Base-by-base conservation (phyloP, 1,140 invertebrate genomes). In the Ephestia elutella region DNA sequence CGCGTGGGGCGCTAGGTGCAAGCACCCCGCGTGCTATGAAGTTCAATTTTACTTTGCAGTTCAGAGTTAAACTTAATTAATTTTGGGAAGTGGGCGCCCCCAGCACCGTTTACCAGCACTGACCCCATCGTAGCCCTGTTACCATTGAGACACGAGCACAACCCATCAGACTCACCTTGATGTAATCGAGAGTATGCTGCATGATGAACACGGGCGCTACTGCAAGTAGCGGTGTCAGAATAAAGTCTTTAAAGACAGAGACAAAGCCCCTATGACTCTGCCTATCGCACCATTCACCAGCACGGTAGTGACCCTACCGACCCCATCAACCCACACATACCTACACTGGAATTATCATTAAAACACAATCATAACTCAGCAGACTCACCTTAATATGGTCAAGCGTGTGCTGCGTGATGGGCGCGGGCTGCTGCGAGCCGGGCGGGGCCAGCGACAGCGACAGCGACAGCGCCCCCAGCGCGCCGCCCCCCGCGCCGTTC, bases 401-500 rank as follows among this genome's bases (percentile, higher is more conserved):
- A 63, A 96, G 86, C 62, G 96, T 87, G 83, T 96, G 95, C 56
- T 92, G 92, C 49, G 94, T 95, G 62, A 97, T 89, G 30, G 93
- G 92, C 59, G 92, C 91, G 73, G 91, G 92, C 54, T 92, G 92
- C 60, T 92, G 92, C 60, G 93, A 91, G 74, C 94, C 93, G 17
- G 95, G 94, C 66, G 93, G 90, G 63, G 93, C 93, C 70, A 96
- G 89, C 75, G 95, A 96, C 60, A 97, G 90, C 71, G 94, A 96
- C 68, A 96, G 90, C 78, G 93, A 94, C 15, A 96, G 90, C 67
- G 91, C 92, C 90, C 91, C 79, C 2, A 91, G 87, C 73, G 89
- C 76, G 84, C 72, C 13, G 71, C 78, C 89, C 65, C 90, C 90
- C 75, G 91, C 91, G 75, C 91, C 91, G 80, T 92, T 92, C 38